These are phyloP conservation scores for Gnathonemus longibarbis DNA, from an alignment of 2,113 vertebrate genomes.

Conservation along the genomic window DNA sequence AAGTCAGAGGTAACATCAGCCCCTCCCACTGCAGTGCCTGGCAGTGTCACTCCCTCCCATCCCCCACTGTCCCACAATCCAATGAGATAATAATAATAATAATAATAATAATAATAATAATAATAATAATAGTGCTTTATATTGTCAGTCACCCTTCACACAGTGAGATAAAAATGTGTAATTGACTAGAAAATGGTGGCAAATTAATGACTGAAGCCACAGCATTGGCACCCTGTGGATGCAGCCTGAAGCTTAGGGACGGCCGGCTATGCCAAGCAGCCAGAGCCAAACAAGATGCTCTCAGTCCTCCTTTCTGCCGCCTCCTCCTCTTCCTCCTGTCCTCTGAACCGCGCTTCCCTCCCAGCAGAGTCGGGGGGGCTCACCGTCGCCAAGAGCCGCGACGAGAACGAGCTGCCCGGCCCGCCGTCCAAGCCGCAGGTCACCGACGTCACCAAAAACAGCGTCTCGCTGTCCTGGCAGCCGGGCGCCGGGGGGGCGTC, in stretches of 20 bases:
- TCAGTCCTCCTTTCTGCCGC: neutral
- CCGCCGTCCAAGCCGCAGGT: slow-evolving; percentile 95
- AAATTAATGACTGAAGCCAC: neutral
- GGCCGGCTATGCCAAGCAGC: neutral
- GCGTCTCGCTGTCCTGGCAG: slow-evolving; percentile 93
- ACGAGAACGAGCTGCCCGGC: slow-evolving; percentile 84
- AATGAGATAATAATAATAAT: neutral
- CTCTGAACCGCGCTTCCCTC: neutral
- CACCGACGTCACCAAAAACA: slow-evolving; percentile 95
- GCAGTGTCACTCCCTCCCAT: neutral
- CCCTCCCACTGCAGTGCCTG: neutral
- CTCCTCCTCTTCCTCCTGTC: neutral
- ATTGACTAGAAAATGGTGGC: neutral
- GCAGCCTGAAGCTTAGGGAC: neutral
- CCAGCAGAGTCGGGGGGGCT: slow-evolving; percentile 74
- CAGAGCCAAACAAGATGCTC: neutral
- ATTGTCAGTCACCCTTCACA: neutral
- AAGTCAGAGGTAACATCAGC: slow-evolving; percentile 75
- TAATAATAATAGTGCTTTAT: neutral
- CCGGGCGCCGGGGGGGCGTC: slow-evolving; percentile 72
- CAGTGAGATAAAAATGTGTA: neutral
- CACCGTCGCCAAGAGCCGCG: slow-evolving; percentile 72
- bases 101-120: neutral
- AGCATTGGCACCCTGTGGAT: neutral
- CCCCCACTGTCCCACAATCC: neutral